Percentiles rank a stretch among this genome's conserved stretches.
Conservation (phyloP, 2,888 invertebrate genomes). For the Eupithecia vulgata region DNA sequence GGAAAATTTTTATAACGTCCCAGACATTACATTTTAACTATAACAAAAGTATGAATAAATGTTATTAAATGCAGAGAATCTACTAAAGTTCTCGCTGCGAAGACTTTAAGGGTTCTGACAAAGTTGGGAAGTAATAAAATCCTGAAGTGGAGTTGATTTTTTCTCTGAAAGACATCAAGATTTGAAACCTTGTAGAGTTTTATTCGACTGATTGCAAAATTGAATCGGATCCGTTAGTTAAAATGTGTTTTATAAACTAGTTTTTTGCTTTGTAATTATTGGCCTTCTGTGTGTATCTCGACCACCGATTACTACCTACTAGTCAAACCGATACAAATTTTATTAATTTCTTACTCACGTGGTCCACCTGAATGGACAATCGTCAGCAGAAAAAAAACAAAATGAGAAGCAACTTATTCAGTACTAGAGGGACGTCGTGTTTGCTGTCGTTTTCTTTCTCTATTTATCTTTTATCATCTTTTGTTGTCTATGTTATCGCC, state of each 20-base stretch:
- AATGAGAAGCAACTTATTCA: neutral
- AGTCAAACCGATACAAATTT: neutral
- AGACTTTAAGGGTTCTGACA: slow-evolving; percentile 34
- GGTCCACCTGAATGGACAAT: neutral
- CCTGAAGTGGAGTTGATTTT: slow-evolving; percentile 35
- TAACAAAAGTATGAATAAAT: slow-evolving; percentile 21
- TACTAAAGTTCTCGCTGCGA: slow-evolving; percentile 26
- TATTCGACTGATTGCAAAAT: slow-evolving; percentile 29
- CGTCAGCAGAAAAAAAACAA: neutral
- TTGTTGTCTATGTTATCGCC: too few relatives aligned
- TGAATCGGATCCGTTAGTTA: slow-evolving; percentile 10
- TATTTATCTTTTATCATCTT: slow-evolving; percentile 5
- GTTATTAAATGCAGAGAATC: slow-evolving; percentile 16
- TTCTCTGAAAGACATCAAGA: slow-evolving; percentile 34
- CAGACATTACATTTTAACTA: neutral
- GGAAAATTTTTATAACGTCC: neutral
- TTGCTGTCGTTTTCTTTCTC: neutral
- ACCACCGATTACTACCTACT: neutral
- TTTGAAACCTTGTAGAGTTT: slow-evolving; percentile 30
- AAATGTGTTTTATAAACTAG: neutral
- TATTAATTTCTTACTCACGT: neutral
- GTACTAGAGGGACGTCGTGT: neutral
- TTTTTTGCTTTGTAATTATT: neutral
- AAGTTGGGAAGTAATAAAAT: slow-evolving; percentile 39
- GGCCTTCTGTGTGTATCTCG: neutral